A percentile compares a stretch with the other conserved stretches of the same genome.
Conservation (phyloP, 2,888 invertebrate genomes). For the Sepioteuthis lessoniana region DNA sequence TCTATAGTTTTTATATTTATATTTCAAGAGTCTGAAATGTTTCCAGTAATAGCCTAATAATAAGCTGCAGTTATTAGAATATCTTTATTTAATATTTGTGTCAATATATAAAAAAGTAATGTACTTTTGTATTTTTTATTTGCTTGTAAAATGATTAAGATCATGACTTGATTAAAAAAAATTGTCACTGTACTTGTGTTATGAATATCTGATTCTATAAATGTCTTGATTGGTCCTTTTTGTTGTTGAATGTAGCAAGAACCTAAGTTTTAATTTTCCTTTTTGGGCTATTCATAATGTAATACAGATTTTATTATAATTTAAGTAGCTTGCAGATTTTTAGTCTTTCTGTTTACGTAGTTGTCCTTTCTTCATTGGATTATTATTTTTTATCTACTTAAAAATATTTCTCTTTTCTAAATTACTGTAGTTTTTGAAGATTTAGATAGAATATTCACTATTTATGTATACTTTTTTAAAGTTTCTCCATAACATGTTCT, state of each 20-base stretch:
- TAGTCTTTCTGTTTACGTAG: not conserved
- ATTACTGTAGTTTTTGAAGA: not conserved
- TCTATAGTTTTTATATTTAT: not conserved
- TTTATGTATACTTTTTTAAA: not conserved
- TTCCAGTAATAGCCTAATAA: not conserved
- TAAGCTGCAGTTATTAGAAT: not conserved
- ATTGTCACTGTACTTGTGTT: not conserved
- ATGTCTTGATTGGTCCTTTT: not conserved
- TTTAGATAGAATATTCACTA: not conserved
- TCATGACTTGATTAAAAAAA: not conserved
- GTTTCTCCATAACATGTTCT: not conserved
- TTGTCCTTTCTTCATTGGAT: not conserved
- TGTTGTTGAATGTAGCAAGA: conserved; percentile 17
- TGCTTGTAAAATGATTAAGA: not conserved
- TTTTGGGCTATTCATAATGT: not conserved
- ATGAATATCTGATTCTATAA: not conserved
- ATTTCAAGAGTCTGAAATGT: not conserved
- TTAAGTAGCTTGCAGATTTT: not conserved
- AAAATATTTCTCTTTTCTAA: not conserved
- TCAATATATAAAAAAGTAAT: not conserved
- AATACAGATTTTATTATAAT: not conserved
- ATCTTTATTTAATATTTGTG: not conserved
- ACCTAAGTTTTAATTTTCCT: not conserved
- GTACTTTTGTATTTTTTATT: not conserved
- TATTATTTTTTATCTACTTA: not conserved